A percentile compares a stretch with the other conserved stretches of the same genome.
These are phyloP conservation scores for Chrysomela aeneicollis DNA, from an alignment of 2,888 invertebrate genomes.

Conservation along the genomic window DNA sequence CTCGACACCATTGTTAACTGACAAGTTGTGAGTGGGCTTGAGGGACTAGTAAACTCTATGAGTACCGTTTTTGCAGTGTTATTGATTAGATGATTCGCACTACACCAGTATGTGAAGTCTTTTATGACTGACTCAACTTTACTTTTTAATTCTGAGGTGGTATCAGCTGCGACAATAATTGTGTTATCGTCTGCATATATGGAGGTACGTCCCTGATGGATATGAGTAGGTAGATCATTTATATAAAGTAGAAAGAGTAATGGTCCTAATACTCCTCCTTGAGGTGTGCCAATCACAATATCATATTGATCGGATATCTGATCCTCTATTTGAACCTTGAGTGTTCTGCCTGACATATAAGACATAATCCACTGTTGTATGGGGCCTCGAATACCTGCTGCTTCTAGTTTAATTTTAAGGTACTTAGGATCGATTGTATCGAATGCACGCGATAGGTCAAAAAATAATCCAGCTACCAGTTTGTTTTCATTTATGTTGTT, in stretches of 20 bases:
- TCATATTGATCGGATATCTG: not conserved
- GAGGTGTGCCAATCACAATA: not conserved
- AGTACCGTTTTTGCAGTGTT: slow-evolving; percentile 1
- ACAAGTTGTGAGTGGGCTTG: not conserved
- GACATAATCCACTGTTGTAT: slow-evolving; percentile 8
- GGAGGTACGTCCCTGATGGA: not conserved
- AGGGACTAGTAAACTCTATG: not conserved
- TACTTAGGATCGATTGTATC: slow-evolving; percentile 4
- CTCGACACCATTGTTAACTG: too few species aligned
- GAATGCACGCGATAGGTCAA: slow-evolving; percentile 8
- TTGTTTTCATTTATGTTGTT: slow-evolving; percentile 14
- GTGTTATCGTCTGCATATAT: not conserved
- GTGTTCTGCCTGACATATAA: slow-evolving; percentile 11
- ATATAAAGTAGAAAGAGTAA: not conserved
- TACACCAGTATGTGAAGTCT: slow-evolving; percentile 11
- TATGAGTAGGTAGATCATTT: not conserved
- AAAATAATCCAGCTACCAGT: slow-evolving; percentile 1
- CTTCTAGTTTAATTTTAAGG: not conserved
- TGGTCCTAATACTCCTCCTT: not conserved
- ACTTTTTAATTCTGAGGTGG: not conserved
- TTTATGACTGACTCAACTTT: not conserved
- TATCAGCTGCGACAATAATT: slow-evolving; percentile 7
- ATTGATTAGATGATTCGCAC: slow-evolving; percentile 10
- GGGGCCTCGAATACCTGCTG: not conserved
- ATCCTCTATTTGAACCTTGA: slow-evolving; percentile 6